A percentile compares a stretch with the other conserved stretches of the same genome.
phyloP scores from a whole-genome alignment of 1,140 invertebrate genomes.

The Rhyacophila brunnea region DNA sequence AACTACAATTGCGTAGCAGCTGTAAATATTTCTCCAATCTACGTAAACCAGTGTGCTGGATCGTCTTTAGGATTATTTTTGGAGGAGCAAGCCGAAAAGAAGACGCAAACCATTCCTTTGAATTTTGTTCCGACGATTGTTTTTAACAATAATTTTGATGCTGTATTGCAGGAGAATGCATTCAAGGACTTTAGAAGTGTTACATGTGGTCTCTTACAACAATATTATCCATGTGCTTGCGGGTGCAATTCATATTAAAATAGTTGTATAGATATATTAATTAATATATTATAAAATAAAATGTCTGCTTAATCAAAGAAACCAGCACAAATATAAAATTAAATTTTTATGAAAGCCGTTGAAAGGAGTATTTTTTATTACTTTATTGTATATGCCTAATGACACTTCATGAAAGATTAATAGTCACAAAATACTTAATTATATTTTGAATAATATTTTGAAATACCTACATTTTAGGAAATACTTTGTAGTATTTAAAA shows the following conservation, averaged over 20 bases:
- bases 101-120: conserved; percentile 13
- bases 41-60: conserved; percentile 12
- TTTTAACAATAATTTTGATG: conserved; percentile 15
- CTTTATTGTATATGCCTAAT: too few relatives aligned
- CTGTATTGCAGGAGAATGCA: conserved; percentile 5
- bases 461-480: too few relatives aligned
- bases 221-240: conserved; percentile 4
- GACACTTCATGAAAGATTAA: too few relatives aligned
- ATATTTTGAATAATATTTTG: too few relatives aligned
- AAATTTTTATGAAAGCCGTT: neutral
- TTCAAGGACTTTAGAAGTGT: conserved; percentile 22
- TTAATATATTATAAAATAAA: neutral
- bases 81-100: conserved; percentile 8
- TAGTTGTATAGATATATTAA: neutral
- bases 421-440: too few relatives aligned
- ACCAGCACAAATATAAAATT: neutral
- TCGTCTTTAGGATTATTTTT: conserved; percentile 9
- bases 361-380: too few relatives aligned
- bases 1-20: conserved; percentile 20
- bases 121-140: conserved; percentile 29
- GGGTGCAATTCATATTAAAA: neutral
- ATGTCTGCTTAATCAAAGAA: neutral
- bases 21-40: conserved; percentile 2
- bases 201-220: conserved; percentile 21
- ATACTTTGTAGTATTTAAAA: too few relatives aligned